Evolutionary conservation across 2,888 invertebrate genomes (phyloP).

Genomic region (Leptopilina syphax): DNA sequence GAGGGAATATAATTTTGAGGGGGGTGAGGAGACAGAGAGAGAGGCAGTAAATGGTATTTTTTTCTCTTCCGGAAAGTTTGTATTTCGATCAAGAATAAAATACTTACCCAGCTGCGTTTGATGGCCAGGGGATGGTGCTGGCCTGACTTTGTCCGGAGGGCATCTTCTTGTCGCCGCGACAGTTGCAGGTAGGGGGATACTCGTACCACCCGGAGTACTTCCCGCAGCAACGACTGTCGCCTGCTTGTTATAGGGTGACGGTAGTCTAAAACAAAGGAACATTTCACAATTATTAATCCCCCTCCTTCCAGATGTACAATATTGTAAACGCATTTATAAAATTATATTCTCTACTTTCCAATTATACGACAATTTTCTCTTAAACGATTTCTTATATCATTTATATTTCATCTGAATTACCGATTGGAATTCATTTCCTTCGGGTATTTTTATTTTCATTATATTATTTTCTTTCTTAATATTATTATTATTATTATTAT

Average conservation of each 20-base stretch:
- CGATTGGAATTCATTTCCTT: too few species aligned
- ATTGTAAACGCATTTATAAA: too few species aligned
- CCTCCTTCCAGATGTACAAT: not conserved
- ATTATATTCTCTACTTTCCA: too few species aligned
- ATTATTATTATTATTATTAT: too few species aligned
- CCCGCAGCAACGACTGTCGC: constrained; percentile 80
- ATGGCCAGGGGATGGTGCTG: constrained; percentile 82
- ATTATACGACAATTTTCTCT: too few species aligned
- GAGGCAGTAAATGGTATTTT: constrained; percentile 49
- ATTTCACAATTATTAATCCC: not conserved
- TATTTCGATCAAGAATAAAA: constrained; percentile 36
- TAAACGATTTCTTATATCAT: too few species aligned
- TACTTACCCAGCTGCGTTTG: constrained; percentile 73
- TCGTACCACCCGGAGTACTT: constrained; percentile 81
- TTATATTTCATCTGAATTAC: too few species aligned
- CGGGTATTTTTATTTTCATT: too few species aligned
- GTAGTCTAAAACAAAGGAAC: constrained; percentile 67
- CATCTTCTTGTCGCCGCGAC: constrained; percentile 87
- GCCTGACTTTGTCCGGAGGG: constrained; percentile 88
- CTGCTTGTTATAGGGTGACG: constrained; percentile 75
- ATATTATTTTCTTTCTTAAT: too few species aligned
- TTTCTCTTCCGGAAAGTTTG: constrained; percentile 10
- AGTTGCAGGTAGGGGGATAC: constrained; percentile 89
- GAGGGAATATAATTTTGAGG: too few species aligned
- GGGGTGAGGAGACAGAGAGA: too few species aligned